Percentiles rank a stretch among this genome's conserved stretches.
Evolutionary conservation across 2,888 invertebrate genomes (phyloP).

Genomic region (Athrips mouffetella): DNA sequence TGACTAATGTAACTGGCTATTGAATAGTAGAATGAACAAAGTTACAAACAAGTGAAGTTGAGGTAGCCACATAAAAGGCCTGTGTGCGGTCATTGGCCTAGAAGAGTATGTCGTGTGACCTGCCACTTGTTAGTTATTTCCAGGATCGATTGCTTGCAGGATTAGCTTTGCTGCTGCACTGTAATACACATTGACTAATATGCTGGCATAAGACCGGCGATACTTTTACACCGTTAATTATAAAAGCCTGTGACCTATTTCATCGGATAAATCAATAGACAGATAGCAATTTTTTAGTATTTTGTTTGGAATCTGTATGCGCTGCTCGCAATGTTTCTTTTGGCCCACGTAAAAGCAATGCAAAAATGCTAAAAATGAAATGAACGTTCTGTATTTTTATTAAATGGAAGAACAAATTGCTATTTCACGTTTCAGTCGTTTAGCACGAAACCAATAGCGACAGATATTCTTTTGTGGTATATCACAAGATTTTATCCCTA

Average conservation of each 20-base stretch:
- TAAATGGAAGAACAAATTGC: constrained; percentile 8
- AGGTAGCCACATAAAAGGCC: constrained; percentile 8
- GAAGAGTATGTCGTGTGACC: constrained; percentile 17
- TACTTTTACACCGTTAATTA: constrained; percentile 34
- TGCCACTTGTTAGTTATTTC: constrained; percentile 19
- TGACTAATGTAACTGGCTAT: constrained; percentile 2
- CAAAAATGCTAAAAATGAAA: constrained; percentile 2
- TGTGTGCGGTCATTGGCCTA: constrained; percentile 20
- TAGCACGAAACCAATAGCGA: constrained; percentile 17
- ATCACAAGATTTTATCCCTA: background rate
- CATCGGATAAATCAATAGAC: constrained; percentile 30
- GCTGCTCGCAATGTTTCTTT: constrained; percentile 8
- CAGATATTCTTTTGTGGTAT: constrained; percentile 2
- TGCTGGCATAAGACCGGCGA: constrained; percentile 24
- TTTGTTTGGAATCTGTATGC: constrained; percentile 11
- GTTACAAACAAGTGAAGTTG: constrained; percentile 12
- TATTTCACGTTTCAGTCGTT: constrained; percentile 12
- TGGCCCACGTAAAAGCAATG: constrained; percentile 2
- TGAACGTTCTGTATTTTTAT: constrained; percentile 6
- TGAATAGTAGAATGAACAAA: constrained; percentile 13
- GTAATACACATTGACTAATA: constrained; percentile 21
- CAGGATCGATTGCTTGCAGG: constrained; percentile 26
- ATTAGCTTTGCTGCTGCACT: constrained; percentile 7
- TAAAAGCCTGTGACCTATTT: constrained; percentile 38
- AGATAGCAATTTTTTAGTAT: constrained; percentile 23